phyloP scores from a whole-genome alignment of 2,888 invertebrate genomes.

The Stegophylla sp. region DNA sequence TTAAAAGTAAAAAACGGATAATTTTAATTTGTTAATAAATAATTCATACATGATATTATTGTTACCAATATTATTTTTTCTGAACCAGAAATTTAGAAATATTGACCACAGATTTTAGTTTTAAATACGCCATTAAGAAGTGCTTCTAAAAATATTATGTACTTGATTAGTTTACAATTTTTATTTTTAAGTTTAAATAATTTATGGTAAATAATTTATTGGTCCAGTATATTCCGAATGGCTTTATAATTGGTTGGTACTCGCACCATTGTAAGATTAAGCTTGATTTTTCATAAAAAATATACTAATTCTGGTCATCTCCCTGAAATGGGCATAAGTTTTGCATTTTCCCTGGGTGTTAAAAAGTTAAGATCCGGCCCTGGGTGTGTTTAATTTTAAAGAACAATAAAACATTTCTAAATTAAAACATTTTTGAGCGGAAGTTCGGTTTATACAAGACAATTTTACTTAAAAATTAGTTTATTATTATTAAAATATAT shows the following conservation, averaged over 20 bases:
- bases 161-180: conserved; percentile 9
- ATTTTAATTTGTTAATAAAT: conserved; percentile 23
- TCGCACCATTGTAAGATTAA: not conserved
- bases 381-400: too few relatives aligned
- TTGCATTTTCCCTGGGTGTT: conserved; percentile 4
- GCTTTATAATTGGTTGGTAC: not conserved
- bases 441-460: too few relatives aligned
- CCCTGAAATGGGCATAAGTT: conserved; percentile 1
- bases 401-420: too few relatives aligned
- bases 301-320: conserved; percentile 9
- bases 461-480: too few relatives aligned
- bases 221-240: not conserved
- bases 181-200: not conserved
- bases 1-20: too few relatives aligned
- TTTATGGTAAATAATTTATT: conserved; percentile 8
- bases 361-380: conserved; percentile 13
- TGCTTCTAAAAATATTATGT: conserved; percentile 18
- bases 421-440: too few relatives aligned
- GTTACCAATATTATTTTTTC: conserved; percentile 13
- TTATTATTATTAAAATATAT: too few relatives aligned
- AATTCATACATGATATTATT: conserved; percentile 7
- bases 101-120: conserved; percentile 8
- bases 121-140: conserved; percentile 14
- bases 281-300: conserved; percentile 8
- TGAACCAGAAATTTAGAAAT: conserved; percentile 16